phyloP scores from a whole-genome alignment of 2,797 vertebrate genomes.

The Sitta carolinensis region DNA sequence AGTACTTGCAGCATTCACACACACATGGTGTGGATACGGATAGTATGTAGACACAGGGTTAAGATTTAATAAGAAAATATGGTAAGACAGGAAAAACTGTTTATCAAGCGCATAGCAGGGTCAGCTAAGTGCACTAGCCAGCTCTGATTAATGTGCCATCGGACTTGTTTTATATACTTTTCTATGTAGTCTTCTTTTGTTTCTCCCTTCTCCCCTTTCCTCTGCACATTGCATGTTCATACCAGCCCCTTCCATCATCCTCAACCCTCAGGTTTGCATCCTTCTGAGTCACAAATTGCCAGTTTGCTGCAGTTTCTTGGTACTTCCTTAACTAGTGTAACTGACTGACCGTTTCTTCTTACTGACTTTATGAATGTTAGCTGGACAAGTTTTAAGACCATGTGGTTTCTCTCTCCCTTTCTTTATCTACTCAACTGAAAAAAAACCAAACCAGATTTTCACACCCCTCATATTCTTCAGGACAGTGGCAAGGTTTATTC shows the following conservation, averaged over 20 bases:
- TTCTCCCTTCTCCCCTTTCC: background rate
- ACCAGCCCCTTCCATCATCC: rapidly evolving
- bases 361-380: background rate
- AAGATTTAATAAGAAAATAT: background rate
- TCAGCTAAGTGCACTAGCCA: background rate
- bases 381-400: background rate
- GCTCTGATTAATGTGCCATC: background rate
- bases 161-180: background rate
- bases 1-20: background rate
- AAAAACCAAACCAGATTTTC: background rate
- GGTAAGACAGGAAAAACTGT: background rate
- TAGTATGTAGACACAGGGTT: background rate
- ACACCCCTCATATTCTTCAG: background rate
- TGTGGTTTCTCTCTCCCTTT: background rate
- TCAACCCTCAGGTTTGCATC: background rate
- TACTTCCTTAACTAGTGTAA: background rate
- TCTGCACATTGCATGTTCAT: background rate
- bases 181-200: background rate
- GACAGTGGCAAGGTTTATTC: background rate
- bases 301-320: background rate
- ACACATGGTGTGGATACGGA: rapidly evolving
- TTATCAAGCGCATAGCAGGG: background rate
- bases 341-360: background rate
- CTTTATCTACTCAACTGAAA: background rate
- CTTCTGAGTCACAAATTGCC: background rate